Conservation (phyloP, 2,797 vertebrate species). For the Smutsia gigantea region DNA sequence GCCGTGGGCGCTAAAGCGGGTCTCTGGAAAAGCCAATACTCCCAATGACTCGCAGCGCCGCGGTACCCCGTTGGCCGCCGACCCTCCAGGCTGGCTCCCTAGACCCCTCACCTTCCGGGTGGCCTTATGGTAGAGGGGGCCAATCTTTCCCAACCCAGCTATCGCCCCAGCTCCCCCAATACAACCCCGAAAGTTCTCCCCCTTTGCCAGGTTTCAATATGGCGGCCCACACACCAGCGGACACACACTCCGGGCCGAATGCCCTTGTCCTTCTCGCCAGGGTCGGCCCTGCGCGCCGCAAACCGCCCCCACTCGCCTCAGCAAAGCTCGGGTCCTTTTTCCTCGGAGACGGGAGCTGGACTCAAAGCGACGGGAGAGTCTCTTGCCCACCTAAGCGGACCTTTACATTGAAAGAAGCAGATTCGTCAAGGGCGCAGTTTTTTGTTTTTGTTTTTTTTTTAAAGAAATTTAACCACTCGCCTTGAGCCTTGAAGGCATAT, state of each 20-base stretch:
- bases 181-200: neutral
- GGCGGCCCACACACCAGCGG: neutral
- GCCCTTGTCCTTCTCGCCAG: neutral
- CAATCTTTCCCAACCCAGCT: neutral
- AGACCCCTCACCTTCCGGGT: too few species aligned
- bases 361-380: rapidly evolving
- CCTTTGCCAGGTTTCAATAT: conserved; percentile 61
- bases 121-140: too few species aligned
- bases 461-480: rapidly evolving
- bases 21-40: rapidly evolving
- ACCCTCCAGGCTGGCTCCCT: rapidly evolving
- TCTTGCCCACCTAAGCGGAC: rapidly evolving
- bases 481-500: rapidly evolving
- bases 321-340: neutral
- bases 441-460: neutral
- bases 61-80: neutral
- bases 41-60: rapidly evolving
- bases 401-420: neutral
- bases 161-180: neutral
- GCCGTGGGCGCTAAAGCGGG: neutral
- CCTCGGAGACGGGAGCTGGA: rapidly evolving
- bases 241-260: rapidly evolving
- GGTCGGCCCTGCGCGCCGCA: neutral
- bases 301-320: neutral
- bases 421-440: conserved; percentile 41